These are phyloP conservation scores for Erpetoichthys calabaricus DNA, from an alignment of 2,797 vertebrate species.

Conservation along the genomic window DNA sequence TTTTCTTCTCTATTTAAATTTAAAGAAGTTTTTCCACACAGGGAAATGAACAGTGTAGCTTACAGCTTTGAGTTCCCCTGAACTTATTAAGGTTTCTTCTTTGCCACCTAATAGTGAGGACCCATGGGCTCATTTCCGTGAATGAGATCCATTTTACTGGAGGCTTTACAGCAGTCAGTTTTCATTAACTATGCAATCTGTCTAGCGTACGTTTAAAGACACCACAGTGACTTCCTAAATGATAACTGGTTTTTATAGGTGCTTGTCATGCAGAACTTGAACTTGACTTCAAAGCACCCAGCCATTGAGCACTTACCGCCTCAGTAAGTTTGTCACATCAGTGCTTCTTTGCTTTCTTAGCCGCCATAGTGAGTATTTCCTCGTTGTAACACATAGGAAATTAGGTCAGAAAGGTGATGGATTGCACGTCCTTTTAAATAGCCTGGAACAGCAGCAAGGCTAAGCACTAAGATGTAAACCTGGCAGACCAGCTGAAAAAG, in stretches of 20 bases:
- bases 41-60: no score
- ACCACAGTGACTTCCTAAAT: neutral
- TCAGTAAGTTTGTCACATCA: neutral
- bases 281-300: neutral
- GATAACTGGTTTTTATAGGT: neutral
- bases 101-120: neutral
- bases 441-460: neutral
- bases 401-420: neutral
- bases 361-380: neutral
- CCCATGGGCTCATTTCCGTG: neutral
- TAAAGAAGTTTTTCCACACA: no score
- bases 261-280: neutral
- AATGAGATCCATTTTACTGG: slow-evolving; percentile 11
- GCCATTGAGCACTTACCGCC: neutral
- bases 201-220: slow-evolving; percentile 19
- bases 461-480: neutral
- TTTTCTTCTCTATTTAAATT: no score
- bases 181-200: slow-evolving; percentile 34
- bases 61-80: no score
- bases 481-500: no score
- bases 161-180: slow-evolving; percentile 31
- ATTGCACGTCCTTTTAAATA: neutral
- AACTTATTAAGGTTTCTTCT: neutral
- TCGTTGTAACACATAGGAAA: neutral
- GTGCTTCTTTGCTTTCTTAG: neutral